phyloP scores from a whole-genome alignment of 2,797 vertebrate species.

The Protonibea diacanthus region DNA sequence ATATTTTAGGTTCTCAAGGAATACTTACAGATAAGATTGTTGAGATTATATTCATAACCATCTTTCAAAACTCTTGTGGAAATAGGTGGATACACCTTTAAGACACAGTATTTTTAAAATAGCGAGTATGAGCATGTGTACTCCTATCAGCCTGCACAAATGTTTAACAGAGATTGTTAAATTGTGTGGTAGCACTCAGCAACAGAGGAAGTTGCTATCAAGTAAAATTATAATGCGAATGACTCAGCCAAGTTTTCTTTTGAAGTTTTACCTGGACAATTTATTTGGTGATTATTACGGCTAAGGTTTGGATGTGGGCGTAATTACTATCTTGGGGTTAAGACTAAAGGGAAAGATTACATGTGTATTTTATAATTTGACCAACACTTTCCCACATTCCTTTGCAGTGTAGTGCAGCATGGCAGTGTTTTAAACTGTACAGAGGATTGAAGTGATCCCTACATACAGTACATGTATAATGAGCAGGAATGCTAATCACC shows the following conservation, averaged over 20 bases:
- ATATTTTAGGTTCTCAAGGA: background rate
- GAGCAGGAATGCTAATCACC: constrained; percentile 81
- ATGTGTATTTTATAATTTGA: constrained; percentile 26
- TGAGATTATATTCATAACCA: too few relatives aligned
- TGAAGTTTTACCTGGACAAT: constrained; percentile 52
- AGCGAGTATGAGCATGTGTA: constrained; percentile 17
- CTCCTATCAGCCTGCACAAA: constrained; percentile 42
- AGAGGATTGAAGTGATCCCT: constrained; percentile 81
- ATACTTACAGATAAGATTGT: background rate
- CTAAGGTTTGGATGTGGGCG: constrained; percentile 17
- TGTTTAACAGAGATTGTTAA: constrained; percentile 32
- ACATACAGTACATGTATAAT: constrained; percentile 77
- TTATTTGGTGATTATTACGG: constrained; percentile 43
- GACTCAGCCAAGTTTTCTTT: constrained; percentile 39
- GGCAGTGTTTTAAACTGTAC: constrained; percentile 56
- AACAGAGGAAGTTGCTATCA: constrained; percentile 44
- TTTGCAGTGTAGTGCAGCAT: constrained; percentile 47
- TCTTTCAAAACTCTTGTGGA: background rate
- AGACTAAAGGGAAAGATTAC: constrained; percentile 38
- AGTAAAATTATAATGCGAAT: constrained; percentile 54
- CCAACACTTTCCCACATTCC: constrained; percentile 37
- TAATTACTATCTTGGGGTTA: constrained; percentile 34
- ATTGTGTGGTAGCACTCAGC: constrained; percentile 33
- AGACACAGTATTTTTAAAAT: constrained; percentile 27
- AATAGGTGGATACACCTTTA: background rate